These are phyloP conservation scores for Isurus oxyrinchus DNA, from an alignment of 2,113 vertebrate genomes.

Conservation along the genomic window DNA sequence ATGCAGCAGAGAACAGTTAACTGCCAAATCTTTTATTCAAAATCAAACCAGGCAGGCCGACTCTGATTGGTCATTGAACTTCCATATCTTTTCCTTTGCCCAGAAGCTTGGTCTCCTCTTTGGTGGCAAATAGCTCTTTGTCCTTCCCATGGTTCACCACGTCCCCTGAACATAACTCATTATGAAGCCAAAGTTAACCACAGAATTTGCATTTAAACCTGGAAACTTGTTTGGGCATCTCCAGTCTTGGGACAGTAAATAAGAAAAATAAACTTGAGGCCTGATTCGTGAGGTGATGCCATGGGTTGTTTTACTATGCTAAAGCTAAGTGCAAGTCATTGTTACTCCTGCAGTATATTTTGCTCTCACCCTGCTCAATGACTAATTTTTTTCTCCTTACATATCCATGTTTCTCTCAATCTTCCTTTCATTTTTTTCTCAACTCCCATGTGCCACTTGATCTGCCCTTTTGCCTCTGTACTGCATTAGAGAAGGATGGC, in stretches of 20 bases:
- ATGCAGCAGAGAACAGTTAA: too few species aligned
- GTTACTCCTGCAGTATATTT: too few species aligned
- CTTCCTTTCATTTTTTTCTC: background rate
- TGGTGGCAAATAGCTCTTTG: background rate
- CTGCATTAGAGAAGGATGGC: background rate
- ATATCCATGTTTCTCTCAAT: background rate
- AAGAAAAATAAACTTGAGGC: background rate
- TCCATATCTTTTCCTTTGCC: background rate
- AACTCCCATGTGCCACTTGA: background rate
- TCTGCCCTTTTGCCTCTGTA: background rate
- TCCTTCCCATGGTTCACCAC: too few species aligned
- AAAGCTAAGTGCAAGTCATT: too few species aligned
- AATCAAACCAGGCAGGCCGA: too few species aligned
- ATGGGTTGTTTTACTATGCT: background rate
- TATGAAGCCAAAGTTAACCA: background rate
- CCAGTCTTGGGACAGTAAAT: background rate
- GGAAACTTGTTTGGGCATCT: background rate
- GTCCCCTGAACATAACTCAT: background rate
- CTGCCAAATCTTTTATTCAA: too few species aligned
- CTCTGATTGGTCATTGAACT: background rate
- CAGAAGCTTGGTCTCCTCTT: background rate
- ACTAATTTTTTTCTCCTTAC: background rate
- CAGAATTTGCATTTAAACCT: background rate
- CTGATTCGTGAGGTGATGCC: background rate
- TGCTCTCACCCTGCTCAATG: background rate